Conservation (phyloP, 1,140 invertebrate species). For the Maniola jurtina region DNA sequence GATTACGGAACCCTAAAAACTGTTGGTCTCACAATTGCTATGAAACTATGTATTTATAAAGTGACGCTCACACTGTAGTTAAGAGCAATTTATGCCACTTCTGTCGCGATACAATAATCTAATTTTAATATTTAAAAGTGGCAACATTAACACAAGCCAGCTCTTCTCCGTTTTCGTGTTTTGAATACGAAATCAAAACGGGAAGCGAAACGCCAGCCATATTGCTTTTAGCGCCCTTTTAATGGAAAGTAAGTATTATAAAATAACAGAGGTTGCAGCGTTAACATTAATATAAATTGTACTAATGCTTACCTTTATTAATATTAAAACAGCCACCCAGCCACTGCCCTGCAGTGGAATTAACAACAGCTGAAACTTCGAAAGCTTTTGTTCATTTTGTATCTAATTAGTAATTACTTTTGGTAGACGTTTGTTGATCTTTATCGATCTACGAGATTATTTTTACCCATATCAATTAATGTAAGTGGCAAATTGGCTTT, state of each 20-base stretch:
- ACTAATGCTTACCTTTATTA: too few species aligned
- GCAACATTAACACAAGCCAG: conserved; percentile 61
- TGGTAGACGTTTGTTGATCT: too few species aligned
- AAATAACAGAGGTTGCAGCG: conserved; percentile 13
- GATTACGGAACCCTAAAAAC: too few species aligned
- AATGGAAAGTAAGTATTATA: conserved; percentile 53
- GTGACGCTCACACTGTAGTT: conserved; percentile 37
- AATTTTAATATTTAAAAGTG: conserved; percentile 74
- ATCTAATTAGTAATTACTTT: too few species aligned
- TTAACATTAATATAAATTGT: neutral
- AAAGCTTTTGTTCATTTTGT: too few species aligned
- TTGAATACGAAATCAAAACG: conserved; percentile 69
- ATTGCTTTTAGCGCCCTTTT: conserved; percentile 72
- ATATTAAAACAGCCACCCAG: too few species aligned
- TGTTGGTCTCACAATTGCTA: too few species aligned
- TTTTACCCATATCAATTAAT: too few species aligned
- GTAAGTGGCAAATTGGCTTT: too few species aligned
- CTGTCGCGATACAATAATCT: conserved; percentile 62
- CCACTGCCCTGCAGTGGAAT: too few species aligned
- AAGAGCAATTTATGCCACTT: conserved; percentile 57
- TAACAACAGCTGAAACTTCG: too few species aligned
- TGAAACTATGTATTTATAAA: neutral
- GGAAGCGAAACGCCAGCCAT: conserved; percentile 63
- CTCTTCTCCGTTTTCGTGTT: conserved; percentile 57
- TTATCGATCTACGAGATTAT: too few species aligned